A percentile compares a stretch with the other conserved stretches of the same genome.
phyloP scores from a whole-genome alignment of 1,140 invertebrate species.

The Cecropterus lyciades region DNA sequence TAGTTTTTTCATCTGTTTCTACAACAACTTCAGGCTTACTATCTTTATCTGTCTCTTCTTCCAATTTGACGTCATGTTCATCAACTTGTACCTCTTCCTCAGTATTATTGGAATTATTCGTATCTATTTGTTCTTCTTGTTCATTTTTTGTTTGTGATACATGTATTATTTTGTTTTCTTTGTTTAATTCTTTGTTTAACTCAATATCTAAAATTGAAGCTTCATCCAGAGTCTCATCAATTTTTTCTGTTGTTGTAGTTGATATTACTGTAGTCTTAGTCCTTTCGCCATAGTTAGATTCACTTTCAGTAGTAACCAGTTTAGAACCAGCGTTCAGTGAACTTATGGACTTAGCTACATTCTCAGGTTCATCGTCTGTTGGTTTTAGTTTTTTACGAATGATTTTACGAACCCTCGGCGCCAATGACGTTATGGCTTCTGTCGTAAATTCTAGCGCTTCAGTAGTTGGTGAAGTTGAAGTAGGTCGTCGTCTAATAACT shows the following conservation, averaged over 20 bases:
- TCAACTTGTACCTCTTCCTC: slow-evolving; percentile 20
- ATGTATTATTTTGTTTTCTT: slow-evolving; percentile 37
- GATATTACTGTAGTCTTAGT: slow-evolving; percentile 51
- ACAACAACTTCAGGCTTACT: slow-evolving; percentile 38
- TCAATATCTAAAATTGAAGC: slow-evolving; percentile 25
- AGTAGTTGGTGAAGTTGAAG: slow-evolving; percentile 50
- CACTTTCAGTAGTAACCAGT: slow-evolving; percentile 47
- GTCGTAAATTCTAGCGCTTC: slow-evolving; percentile 37
- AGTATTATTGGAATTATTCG: background rate
- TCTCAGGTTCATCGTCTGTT: slow-evolving; percentile 53
- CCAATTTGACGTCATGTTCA: slow-evolving; percentile 12
- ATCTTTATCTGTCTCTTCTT: slow-evolving; percentile 23
- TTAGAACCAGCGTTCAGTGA: slow-evolving; percentile 49
- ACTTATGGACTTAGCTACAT: slow-evolving; percentile 49
- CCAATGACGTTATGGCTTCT: slow-evolving; percentile 45
- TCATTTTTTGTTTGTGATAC: slow-evolving; percentile 30
- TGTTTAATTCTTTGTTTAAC: slow-evolving; percentile 39
- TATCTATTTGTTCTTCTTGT: slow-evolving; percentile 30
- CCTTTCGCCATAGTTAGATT: slow-evolving; percentile 72
- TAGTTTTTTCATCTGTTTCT: slow-evolving; percentile 40
- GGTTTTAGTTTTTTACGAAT: slow-evolving; percentile 83
- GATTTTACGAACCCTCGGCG: slow-evolving; percentile 79
- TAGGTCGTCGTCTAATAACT: slow-evolving; percentile 69
- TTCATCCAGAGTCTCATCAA: slow-evolving; percentile 39
- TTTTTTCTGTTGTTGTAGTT: slow-evolving; percentile 46